These are phyloP conservation scores for Habroteleia sp. DNA, from an alignment of 2,888 invertebrate genomes.

Conservation along the genomic window DNA sequence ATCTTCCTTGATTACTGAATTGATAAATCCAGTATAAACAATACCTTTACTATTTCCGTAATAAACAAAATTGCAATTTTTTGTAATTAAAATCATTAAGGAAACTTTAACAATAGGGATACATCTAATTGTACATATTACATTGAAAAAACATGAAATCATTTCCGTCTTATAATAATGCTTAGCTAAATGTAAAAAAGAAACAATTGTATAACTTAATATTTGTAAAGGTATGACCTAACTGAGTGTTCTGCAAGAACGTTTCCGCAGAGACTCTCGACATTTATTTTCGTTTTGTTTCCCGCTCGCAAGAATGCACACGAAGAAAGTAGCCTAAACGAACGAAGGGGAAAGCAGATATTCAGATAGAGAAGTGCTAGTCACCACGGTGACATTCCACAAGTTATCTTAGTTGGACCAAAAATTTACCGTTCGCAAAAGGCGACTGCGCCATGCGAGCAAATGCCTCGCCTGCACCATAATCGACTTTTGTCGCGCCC, in stretches of 20 bases:
- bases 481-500: conserved; percentile 7
- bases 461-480: conserved; percentile 13
- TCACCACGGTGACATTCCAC: conserved; percentile 61
- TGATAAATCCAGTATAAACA: no score
- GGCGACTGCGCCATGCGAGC: conserved; percentile 6
- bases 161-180: no score
- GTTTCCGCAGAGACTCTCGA: conserved; percentile 30
- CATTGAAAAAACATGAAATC: not conserved
- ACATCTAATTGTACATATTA: no score
- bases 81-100: no score
- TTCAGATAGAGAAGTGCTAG: conserved; percentile 67
- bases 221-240: conserved; percentile 11
- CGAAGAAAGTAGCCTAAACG: conserved; percentile 76
- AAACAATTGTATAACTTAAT: not conserved
- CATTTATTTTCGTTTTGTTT: conserved; percentile 29
- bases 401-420: conserved; percentile 54
- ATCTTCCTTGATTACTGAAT: no score
- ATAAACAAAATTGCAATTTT: no score
- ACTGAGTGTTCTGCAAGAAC: conserved; percentile 6
- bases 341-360: conserved; percentile 73
- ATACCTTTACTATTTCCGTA: no score
- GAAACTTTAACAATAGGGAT: no score
- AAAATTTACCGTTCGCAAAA: conserved; percentile 42
- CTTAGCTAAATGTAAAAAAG: not conserved
- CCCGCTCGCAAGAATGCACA: conserved; percentile 66